phyloP scores from a whole-genome alignment of 1,140 invertebrate genomes.

The Papilio machaon region DNA sequence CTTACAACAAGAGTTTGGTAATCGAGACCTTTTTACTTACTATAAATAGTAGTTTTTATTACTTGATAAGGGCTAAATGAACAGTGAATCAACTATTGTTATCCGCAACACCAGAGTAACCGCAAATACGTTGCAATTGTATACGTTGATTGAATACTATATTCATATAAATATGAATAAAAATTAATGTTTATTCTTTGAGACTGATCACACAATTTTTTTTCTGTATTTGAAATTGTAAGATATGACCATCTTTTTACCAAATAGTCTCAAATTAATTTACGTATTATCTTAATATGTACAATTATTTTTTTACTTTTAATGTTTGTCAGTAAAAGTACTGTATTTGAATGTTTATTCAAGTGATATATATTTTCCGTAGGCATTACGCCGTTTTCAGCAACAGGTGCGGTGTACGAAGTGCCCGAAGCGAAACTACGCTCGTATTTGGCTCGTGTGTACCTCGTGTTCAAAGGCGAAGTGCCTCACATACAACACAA shows the following conservation, averaged over 20 bases:
- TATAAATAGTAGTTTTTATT: too few species aligned
- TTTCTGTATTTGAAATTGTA: too few species aligned
- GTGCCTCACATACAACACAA: slow-evolving; percentile 69
- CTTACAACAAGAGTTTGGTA: not conserved
- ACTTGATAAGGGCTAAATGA: too few species aligned
- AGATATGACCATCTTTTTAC: too few species aligned
- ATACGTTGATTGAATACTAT: too few species aligned
- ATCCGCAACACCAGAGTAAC: not conserved
- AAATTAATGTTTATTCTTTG: too few species aligned
- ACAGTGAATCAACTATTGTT: too few species aligned
- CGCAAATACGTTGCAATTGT: too few species aligned
- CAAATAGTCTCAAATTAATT: not conserved
- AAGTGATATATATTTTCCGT: not conserved
- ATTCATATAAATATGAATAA: too few species aligned
- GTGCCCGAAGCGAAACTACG: slow-evolving; percentile 63
- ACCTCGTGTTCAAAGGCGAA: slow-evolving; percentile 71
- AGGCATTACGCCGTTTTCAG: slow-evolving; percentile 55
- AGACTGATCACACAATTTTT: too few species aligned
- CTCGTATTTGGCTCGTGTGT: slow-evolving; percentile 63
- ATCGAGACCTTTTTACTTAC: not conserved
- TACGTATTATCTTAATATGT: not conserved
- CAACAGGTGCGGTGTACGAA: slow-evolving; percentile 52
- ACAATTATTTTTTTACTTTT: not conserved
- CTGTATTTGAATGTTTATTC: not conserved
- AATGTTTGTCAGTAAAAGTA: not conserved